Base-by-base conservation (phyloP, 35 echinoderm and acorn worm genomes). In the Ophiothrix spiculata region DNA sequence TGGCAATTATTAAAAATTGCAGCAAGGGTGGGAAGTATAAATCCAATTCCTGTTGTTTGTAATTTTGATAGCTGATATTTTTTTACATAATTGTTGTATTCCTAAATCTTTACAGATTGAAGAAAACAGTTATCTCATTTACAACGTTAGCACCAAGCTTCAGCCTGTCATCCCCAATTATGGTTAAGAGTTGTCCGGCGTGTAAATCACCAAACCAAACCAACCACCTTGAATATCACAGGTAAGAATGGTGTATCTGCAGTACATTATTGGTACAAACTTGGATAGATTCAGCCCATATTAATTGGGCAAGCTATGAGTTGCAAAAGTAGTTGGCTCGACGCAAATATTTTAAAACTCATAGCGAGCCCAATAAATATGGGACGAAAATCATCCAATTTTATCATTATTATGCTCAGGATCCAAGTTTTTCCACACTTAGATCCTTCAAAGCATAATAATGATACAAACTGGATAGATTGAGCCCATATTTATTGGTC, bases 151-250 rank as follows among this genome's bases (percentile, higher is more conserved):
- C 81, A 35, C 35, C 63, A 28, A 79, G 85, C 34, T 87, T 99
- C 83, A 89, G 63, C 38, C 81, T 94, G 75, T 38, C 40, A 4
- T 46, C 41, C 33, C 90, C 85, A n/a, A 37, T 35, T 0, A 89
- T 91, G 35, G 74, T 83, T 56, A 86, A 80, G 15, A 12, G 25
- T 32, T 99, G 96, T 78, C 69, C 76, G 23, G 14, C 38, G 17
- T 99, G 96, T 56, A 35, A 85, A 19, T 82, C 86, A 23, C 81
- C 31, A 19, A n/a, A 37, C 0, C 89, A 94, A 54, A 77, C 15
- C 19, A 89, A 79, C 64, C 39, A 41, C 0, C 88, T 99, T 16
- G 75, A 91, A 6, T 89, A 89, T 85, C 88, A 94, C 39, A 99
- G 88, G 96, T 99, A 89, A 74, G 89, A 37, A 32, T 23, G n/a